A percentile compares a stretch with the other conserved stretches of the same genome.
These are phyloP conservation scores for Varanus salvator DNA, from an alignment of 2,113 vertebrate species.

Conservation along the genomic window DNA sequence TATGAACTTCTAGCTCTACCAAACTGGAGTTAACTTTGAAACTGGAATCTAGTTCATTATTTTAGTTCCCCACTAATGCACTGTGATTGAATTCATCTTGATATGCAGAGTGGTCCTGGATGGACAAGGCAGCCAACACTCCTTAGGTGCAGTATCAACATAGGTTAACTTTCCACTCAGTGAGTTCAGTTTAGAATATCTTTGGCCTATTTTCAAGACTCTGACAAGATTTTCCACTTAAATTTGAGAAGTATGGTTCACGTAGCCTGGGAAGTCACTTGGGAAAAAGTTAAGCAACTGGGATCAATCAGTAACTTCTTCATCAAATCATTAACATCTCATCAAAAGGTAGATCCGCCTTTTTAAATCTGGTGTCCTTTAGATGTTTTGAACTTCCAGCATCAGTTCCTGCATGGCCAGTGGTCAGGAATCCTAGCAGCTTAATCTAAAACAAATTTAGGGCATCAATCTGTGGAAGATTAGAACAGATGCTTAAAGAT, in stretches of 20 bases:
- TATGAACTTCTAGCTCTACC: neutral
- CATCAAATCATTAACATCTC: neutral
- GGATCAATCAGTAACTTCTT: neutral
- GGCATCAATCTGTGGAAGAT: too few relatives aligned
- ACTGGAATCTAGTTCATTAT: neutral
- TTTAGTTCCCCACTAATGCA: neutral
- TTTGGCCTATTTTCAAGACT: neutral
- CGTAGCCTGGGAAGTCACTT: neutral
- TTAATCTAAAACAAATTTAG: too few relatives aligned
- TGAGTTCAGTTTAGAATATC: neutral
- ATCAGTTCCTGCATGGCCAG: too few relatives aligned
- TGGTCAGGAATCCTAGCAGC: too few relatives aligned
- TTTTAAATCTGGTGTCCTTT: too few relatives aligned
- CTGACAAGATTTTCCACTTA: neutral
- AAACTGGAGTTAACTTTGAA: neutral
- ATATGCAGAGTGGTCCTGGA: neutral
- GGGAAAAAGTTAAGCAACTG: neutral
- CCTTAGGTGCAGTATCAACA: neutral
- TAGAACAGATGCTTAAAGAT: neutral
- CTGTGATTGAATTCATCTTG: too few relatives aligned
- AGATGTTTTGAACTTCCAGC: too few relatives aligned
- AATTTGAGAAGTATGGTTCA: neutral
- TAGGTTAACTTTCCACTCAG: neutral
- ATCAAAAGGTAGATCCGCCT: neutral
- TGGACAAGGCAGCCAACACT: neutral